Base-by-base conservation (phyloP, 2,797 vertebrate genomes). In the Sebastes umbrosus region DNA sequence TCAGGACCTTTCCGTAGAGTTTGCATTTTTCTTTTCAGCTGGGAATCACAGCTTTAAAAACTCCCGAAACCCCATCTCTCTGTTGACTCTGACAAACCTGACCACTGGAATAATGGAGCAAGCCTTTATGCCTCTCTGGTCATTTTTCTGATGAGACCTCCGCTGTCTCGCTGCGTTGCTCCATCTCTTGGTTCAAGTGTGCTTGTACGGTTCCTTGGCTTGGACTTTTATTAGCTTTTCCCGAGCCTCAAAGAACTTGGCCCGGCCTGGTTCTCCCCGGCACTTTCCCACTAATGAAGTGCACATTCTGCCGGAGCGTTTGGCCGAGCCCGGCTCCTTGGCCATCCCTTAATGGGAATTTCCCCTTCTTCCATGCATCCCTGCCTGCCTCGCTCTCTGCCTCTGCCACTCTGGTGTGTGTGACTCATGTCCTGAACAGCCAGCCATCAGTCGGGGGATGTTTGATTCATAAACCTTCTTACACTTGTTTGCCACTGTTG, bases 211-310 rank as follows among this genome's bases (percentile, higher is more conserved):
- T 90, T 93, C 87, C 84, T 91, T 95, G 95, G 95, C 93, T 85
- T 59, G 73, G 73, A 84, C 65, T 95, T 95, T 96, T 95, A 95
- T 95, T 90, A 94, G 92, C 92, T 93, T 94, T 94, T 93, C 93
- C 90, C 85, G 89, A 91, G 93, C 94, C 93, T 93, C 93, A 94
- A 90, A 94, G 93, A 94, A 93, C 90, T 95, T 96, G 93, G 94
- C 94, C 86, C n/a, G 43, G 84, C 67, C 87, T 32, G 83, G 87
- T 91, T 89, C 92, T 94, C 90, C 87, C 87, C 91, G 75, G 94
- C 93, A 93, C 94, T 95, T 95, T 95, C 92, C 90, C 92, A 91
- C 92, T 96, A 95, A 96, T 96, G 94, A 96, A 95, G 93, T 95
- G 93, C 93, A 95, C 92, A 95, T 96, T 96, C 91, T 91, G 93